Base-by-base conservation (phyloP, 2,888 invertebrate genomes). In the Drosophila emarginata region DNA sequence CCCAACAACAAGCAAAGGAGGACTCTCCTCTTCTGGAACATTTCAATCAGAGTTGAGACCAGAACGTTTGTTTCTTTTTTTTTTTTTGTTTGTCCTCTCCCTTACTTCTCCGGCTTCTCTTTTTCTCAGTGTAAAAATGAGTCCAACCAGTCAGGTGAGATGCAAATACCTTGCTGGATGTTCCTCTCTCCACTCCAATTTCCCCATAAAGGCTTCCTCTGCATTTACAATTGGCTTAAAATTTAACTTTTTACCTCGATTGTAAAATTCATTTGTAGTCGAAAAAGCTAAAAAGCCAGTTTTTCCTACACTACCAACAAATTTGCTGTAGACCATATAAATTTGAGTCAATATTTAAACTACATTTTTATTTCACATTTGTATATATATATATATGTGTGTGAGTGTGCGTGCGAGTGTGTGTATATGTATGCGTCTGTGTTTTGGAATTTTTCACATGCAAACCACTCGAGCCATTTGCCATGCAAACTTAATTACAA, bases 401-500 rank as follows among this genome's bases (percentile, higher is more conserved):
- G 32, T 9, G 32, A 1, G 32, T 32, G 9, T 32, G 12, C 12
- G 6, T 0, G n/a, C 4, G 52, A 28, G 26, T 37, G 21, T 56
- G 4, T 21, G 15, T 18, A 14, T 56, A 0, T 5, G 28, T 14
- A 9, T 14, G 53, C 28, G 5, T 23, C 15, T n/a, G 12, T 23
- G 57, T 70, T 65, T 61, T 65, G 21, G 51, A 51, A 50, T 59
- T 54, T 64, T 39, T 62, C 37, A 23, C 28, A 37, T 67, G 69
- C 57, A 66, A 74, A 66, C 85, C 79, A 76, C 82, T 81, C 73
- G 85, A 82, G 74, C 75, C 78, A 85, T 82, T 82, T 82, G 64
- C 26, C 61, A 82, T 82, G 82, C 85, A 82, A 82, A 85, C 72
- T 78, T 82, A 82, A 82, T 82, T 82, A 82, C 69, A 68, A 71